Evolutionary conservation across 2,113 vertebrate genomes (phyloP).

Genomic region (Psophia crepitans): DNA sequence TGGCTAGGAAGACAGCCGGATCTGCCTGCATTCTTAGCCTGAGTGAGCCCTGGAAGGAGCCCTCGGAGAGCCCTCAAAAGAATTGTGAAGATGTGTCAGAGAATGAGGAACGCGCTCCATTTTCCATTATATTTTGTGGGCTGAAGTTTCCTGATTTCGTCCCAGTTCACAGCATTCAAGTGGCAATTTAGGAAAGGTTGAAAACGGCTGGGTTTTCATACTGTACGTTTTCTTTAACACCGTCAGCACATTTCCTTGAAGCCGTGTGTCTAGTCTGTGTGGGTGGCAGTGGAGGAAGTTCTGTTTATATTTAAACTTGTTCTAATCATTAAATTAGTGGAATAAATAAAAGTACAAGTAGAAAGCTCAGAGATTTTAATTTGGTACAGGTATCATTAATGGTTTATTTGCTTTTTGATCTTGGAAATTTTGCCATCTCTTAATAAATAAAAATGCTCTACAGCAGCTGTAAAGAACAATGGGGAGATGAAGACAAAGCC

Average conservation of each 20-base stretch:
- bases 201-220: not conserved
- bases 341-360: constrained; percentile 52
- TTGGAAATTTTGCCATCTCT: not conserved
- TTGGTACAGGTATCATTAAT: constrained; percentile 16
- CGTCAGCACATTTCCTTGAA: not conserved
- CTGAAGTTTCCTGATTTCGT: not conserved
- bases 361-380: constrained; percentile 40
- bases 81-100: not conserved
- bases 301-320: constrained; percentile 46
- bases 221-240: not conserved
- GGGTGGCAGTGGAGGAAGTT: not conserved
- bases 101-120: not conserved
- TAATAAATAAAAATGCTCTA: not conserved
- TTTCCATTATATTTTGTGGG: not conserved
- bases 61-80: not conserved
- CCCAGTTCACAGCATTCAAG: not conserved
- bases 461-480: not conserved
- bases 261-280: not conserved
- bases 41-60: not conserved
- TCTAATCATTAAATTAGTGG: constrained; percentile 32
- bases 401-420: constrained; percentile 39
- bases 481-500: not conserved
- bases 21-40: not conserved
- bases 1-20: not conserved
- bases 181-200: not conserved